phyloP scores from a whole-genome alignment of 2,797 vertebrate genomes.

The Moxostoma hubbsi region DNA sequence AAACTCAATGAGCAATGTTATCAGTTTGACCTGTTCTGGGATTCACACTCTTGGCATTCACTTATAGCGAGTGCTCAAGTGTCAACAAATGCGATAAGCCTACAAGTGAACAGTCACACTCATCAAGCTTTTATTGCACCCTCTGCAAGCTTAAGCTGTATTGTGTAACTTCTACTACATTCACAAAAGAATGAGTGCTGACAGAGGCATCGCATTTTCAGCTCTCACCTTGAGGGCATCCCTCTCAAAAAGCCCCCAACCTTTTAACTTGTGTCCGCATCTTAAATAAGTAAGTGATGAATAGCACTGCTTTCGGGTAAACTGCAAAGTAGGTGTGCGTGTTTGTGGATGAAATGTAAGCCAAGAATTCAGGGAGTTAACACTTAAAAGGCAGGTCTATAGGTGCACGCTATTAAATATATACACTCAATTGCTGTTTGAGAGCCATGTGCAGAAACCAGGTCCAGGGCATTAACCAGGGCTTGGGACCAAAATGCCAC shows the following conservation, averaged over 20 bases:
- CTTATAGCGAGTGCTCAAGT: constrained; percentile 12
- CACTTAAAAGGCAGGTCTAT: constrained; percentile 9
- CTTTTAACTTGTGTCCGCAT: constrained; percentile 36
- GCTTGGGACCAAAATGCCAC: too few relatives aligned
- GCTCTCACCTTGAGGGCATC: constrained; percentile 15
- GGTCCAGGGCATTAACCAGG: too few relatives aligned
- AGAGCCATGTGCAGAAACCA: background rate
- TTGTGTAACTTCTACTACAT: constrained; percentile 3
- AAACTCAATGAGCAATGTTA: background rate
- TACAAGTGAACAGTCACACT: constrained; percentile 22
- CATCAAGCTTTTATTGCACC: constrained; percentile 28
- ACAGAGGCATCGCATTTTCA: constrained; percentile 22
- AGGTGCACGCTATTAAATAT: background rate
- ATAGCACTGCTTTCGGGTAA: constrained; percentile 16
- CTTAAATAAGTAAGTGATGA: constrained; percentile 30
- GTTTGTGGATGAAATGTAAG: constrained; percentile 7
- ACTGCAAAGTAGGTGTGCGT: constrained; percentile 22
- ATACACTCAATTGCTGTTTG: constrained; percentile 15
- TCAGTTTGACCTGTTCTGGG: background rate
- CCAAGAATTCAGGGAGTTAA: background rate
- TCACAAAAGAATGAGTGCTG: constrained; percentile 31
- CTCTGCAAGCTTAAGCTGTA: constrained; percentile 19
- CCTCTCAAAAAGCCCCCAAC: constrained; percentile 17
- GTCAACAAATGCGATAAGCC: constrained; percentile 24
- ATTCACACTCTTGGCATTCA: constrained; percentile 43